Evolutionary conservation across 2,113 vertebrate species (phyloP), one percentile per base, ranked within the genome.

Genomic region (Prinia subflava): DNA sequence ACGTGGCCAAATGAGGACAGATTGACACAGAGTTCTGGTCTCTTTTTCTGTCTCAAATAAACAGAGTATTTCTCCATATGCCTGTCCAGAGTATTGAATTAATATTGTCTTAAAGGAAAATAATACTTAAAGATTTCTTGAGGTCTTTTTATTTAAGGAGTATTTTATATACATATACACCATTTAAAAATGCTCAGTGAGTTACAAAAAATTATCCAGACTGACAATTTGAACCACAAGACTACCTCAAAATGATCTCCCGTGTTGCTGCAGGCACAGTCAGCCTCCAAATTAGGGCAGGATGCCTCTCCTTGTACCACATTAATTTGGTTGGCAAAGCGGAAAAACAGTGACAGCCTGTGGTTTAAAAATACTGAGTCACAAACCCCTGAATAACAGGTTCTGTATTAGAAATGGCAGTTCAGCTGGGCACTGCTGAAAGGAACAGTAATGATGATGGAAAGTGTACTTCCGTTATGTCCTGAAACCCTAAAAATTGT

Each of bases 251-350:
- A 97, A 80, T 85, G 15, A 84, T 96, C 44, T 96, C 35, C 41
- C 27, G 10, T 52, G 55, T 90, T 92, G 85, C 90, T 94, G 78
- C 75, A 94, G 85, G 85, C 93, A 80, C 41, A 89, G 85, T 35
- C 55, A 90, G 75, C 41, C 93, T 71, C 77, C 68, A 92, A 83
- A 93, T 94, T 77, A 93, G 52, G 82, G 68, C 56, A 90, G 94
- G 82, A 73, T 90, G 87, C 82, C 71, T 95, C 8, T 74, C 63
- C 68, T 76, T 83, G 71, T 95, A 88, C 78, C 63, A 78, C 70
- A 41, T 83, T 88, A 86, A 90, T 94, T 95, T 90, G 42, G n/a
- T 60, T 86, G 93, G 71, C 52, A 95, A 94, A 92, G 87, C 4
- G 0, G 82, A 94, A 96, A 75, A 96, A 52, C 47, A 88, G 79